A percentile compares a stretch with the other conserved stretches of the same genome.
phyloP scores from a whole-genome alignment of 2,888 invertebrate species.

The Lacanobia oleracea region DNA sequence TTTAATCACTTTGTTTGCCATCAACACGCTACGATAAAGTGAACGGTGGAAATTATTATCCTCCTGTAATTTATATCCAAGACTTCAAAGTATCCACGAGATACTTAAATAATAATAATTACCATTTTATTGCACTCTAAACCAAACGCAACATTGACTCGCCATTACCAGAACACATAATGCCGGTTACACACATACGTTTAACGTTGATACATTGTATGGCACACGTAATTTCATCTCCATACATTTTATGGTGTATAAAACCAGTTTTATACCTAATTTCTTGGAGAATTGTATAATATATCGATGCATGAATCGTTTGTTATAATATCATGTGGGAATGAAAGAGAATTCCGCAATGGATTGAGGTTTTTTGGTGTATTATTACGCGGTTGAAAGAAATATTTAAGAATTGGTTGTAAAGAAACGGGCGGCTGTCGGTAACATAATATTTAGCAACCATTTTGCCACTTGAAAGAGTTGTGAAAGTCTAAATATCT shows the following conservation, averaged over 20 bases:
- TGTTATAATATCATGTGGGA: constrained; percentile 37
- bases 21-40: too few species aligned
- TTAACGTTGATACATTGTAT: constrained; percentile 58
- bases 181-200: constrained; percentile 47
- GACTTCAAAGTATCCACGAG: constrained; percentile 23
- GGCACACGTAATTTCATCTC: constrained; percentile 59
- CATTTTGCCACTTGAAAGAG: too few species aligned
- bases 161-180: constrained; percentile 39
- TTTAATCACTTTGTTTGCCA: too few species aligned
- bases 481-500: too few species aligned
- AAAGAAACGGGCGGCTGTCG: background rate
- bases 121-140: constrained; percentile 37
- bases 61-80: background rate
- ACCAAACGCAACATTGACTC: constrained; percentile 22
- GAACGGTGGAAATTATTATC: background rate
- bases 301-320: constrained; percentile 55
- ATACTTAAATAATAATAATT: constrained; percentile 30
- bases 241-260: constrained; percentile 60
- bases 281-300: constrained; percentile 49
- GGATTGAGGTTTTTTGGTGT: constrained; percentile 9
- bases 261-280: constrained; percentile 57
- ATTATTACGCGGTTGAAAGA: constrained; percentile 8
- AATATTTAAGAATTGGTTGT: background rate
- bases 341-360: constrained; percentile 25
- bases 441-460: too few species aligned